Base-by-base conservation (phyloP, 2,797 vertebrate genomes). In the Gymnothorax javanicus region DNA sequence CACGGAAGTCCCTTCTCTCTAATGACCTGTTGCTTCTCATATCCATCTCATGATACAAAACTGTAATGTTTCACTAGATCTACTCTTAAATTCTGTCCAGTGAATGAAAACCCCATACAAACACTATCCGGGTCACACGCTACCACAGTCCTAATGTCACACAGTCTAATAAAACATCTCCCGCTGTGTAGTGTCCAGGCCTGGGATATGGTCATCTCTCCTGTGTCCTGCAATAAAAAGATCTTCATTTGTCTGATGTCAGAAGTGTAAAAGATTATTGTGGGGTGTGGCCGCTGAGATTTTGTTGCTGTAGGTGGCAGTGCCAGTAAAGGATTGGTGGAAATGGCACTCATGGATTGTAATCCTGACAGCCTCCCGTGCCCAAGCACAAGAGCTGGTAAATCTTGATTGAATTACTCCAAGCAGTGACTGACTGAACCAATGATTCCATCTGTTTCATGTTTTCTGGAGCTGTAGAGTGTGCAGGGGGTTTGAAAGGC, bases 381-480 rank as follows among this genome's bases (percentile, higher is more conserved):
- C 43, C 13, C 59, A 64, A n/a, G 59, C 27, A 52, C 59, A 11
- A 17, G 33, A 54, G 56, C 52, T 43, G 52, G 54, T 64, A 2
- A 15, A 52, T n/a, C 62, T 15, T 54, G 54, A 83, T 83, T 83
- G 50, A 83, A 58, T 86, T 86, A 83, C 82, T 33, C 25, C 20
- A 71, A 86, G 60, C 81, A 54, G 64, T 86, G 25, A 86, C 58
- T 67, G 25, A 86, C 83, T 86, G 79, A 83, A 23, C 17, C 79
- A 27, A 56, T 17, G 64, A 25, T 71, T 69, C 79, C 56, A 82
- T 82, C 81, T 82, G 81, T 82, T 59, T 13, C 81, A 59, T 20
- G n/a, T 59, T 25, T 82, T 82, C 81, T 25, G 25, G 81, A 59
- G 56, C 79, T 20, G 23, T 25, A 12, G 73, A 86, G 33, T 81